These are phyloP conservation scores for Desoria tigrina DNA, from an alignment of 2,888 invertebrate genomes.

Conservation along the genomic window DNA sequence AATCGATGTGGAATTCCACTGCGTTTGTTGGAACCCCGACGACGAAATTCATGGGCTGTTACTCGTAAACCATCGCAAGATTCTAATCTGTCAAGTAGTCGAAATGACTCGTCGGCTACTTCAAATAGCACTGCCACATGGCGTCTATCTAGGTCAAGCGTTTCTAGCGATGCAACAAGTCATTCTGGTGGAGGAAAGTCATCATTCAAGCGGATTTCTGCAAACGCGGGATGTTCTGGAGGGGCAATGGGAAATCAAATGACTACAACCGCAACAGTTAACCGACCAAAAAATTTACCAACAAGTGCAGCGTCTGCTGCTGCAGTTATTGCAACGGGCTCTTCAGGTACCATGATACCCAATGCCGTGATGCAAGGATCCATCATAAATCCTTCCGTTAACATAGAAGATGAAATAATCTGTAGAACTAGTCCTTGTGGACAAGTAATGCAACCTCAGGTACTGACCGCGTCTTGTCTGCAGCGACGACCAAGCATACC, in stretches of 20 bases:
- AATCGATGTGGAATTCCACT: slow-evolving; percentile 76
- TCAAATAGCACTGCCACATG: slow-evolving; percentile 88
- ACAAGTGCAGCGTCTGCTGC: slow-evolving; percentile 50
- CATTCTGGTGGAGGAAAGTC: slow-evolving; percentile 53
- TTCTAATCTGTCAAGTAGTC: slow-evolving; percentile 83
- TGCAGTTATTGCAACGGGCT: slow-evolving; percentile 33
- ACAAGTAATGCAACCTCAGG: neutral
- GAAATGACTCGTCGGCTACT: slow-evolving; percentile 87
- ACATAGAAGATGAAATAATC: slow-evolving; percentile 3
- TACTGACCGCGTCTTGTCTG: slow-evolving; percentile 6
- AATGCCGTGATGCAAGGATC: slow-evolving; percentile 16
- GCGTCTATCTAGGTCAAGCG: slow-evolving; percentile 82
- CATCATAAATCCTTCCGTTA: slow-evolving; percentile 14
- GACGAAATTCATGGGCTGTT: slow-evolving; percentile 83
- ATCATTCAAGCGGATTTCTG: slow-evolving; percentile 45
- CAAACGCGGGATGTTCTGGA: slow-evolving; percentile 2
- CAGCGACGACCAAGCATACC: slow-evolving; percentile 18
- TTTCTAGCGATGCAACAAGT: slow-evolving; percentile 63
- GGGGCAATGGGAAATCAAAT: slow-evolving; percentile 17
- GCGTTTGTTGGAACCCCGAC: slow-evolving; percentile 71
- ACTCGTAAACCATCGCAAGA: slow-evolving; percentile 91
- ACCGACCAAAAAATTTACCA: slow-evolving; percentile 35
- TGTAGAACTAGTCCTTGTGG: neutral
- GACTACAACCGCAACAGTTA: slow-evolving; percentile 29
- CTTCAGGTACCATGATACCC: slow-evolving; percentile 35